Evolutionary conservation across 1,140 invertebrate genomes (phyloP).

Genomic region (Euwallacea similis): DNA sequence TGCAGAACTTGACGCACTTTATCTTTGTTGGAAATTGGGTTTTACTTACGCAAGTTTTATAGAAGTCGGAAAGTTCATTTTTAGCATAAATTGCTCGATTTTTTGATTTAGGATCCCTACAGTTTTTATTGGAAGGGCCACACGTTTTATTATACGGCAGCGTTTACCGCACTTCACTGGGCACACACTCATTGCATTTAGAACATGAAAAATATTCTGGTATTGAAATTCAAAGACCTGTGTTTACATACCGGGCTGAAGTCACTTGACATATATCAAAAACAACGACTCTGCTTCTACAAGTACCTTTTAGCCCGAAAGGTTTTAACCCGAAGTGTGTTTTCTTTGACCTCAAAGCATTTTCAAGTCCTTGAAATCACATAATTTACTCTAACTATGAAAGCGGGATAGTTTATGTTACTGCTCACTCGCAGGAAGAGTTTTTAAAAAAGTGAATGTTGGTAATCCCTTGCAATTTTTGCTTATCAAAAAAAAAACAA

Average conservation of each 20-base stretch:
- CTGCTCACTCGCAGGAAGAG: neutral
- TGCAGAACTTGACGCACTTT: constrained; percentile 28
- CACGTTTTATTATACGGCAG: neutral
- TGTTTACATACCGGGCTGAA: too few relatives aligned
- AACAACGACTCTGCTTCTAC: constrained; percentile 5
- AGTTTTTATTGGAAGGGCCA: constrained; percentile 7
- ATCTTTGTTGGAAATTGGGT: constrained; percentile 28
- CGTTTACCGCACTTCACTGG: too few relatives aligned
- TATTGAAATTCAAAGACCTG: too few relatives aligned
- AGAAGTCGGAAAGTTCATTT: constrained; percentile 16
- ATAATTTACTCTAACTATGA: constrained; percentile 8
- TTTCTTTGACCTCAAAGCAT: constrained; percentile 18
- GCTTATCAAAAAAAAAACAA: neutral
- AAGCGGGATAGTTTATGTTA: neutral
- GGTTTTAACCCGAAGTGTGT: constrained; percentile 9
- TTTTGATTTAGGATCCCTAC: constrained; percentile 18
- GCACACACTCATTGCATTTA: too few relatives aligned
- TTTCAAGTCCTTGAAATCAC: constrained; percentile 16
- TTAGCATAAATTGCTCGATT: constrained; percentile 14
- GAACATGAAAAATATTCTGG: too few relatives aligned
- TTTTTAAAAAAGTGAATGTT: neutral
- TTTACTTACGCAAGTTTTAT: constrained; percentile 32
- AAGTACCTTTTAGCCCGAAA: constrained; percentile 16
- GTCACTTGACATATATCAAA: neutral
- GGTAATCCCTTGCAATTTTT: neutral